Evolutionary conservation across 92 coral and sea anemone genomes (phyloP), one percentile per base, ranked within the genome.

Genomic region (Phenganax marumi): DNA sequence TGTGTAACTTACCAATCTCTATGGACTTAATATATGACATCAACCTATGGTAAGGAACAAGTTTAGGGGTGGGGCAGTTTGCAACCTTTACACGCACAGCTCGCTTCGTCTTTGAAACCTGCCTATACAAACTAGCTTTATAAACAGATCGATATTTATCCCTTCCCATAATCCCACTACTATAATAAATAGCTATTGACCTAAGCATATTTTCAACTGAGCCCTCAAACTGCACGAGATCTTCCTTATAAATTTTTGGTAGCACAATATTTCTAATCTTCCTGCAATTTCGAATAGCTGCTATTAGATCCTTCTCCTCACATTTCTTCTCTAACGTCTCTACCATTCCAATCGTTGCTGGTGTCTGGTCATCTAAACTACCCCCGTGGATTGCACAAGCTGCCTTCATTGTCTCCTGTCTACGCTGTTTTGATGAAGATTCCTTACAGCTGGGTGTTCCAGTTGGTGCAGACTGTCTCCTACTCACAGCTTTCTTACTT

Each of bases 61-160:
- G 77, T 61, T 26, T 82, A 25, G 85, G 85, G 65, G 53, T 63
- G 52, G 85, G 85, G 55, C 56, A 72, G 77, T 47, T 53, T 49
- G 77, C 56, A n/a, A 72, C 77, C 24, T 72, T 49, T n/a, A 72
- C n/a, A 50, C 77, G 58, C 43, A 24, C 55, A 49, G 77, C 60
- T 43, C 23, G 25, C 52, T 72, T 72, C 24, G 13, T 72, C 0
- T 14, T 50, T 6, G 77, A 7, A 3, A 19, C 60, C 18, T 52
- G 77, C 56, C 46, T 47, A 72, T 72, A 72, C 14, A 23, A n/a
- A 52, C 25, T 48, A 19, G 24, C 56, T 14, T 52, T 49, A 48
- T 72, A 72, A 13, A 72, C 77, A 7, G 24, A n/a, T 49, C 77
- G 14, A 72, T 72, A 50, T 25, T 17, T 72, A 49, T 16, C 60